phyloP scores from a whole-genome alignment of 2,797 vertebrate species.

The Darevskia nairensis region DNA sequence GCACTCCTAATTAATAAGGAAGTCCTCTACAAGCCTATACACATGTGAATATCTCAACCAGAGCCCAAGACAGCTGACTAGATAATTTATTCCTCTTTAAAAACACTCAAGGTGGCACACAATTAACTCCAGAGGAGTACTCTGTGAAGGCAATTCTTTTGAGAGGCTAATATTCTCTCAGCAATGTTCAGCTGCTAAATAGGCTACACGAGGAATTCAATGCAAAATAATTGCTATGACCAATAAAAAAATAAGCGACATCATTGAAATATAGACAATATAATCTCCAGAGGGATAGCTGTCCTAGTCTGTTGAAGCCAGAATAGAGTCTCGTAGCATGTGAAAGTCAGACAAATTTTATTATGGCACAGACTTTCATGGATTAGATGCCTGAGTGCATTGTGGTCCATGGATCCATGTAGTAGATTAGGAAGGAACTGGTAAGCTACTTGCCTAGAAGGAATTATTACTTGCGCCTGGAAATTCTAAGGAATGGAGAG shows the following conservation, averaged over 20 bases:
- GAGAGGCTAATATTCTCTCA: constrained; percentile 52
- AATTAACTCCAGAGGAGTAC: constrained; percentile 70
- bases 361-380: not conserved
- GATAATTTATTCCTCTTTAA: constrained; percentile 63
- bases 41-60: constrained; percentile 72
- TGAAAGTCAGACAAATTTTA: not conserved
- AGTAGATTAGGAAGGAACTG: not conserved
- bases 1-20: constrained; percentile 77
- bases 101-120: constrained; percentile 63
- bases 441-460: not conserved
- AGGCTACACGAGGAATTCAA: constrained; percentile 48
- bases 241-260: not conserved
- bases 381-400: not conserved
- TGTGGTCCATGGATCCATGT: not conserved
- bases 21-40: constrained; percentile 67
- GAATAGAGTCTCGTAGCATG: not conserved
- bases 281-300: not conserved
- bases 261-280: not conserved
- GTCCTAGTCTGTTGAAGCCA: not conserved
- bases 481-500: not conserved
- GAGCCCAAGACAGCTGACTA: constrained; percentile 68
- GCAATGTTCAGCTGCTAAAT: constrained; percentile 50
- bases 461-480: not conserved
- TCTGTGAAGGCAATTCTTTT: constrained; percentile 56
- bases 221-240: constrained; percentile 9